These are phyloP conservation scores for Dryomyza anilis DNA, from an alignment of 2,888 invertebrate species.

Conservation along the genomic window DNA sequence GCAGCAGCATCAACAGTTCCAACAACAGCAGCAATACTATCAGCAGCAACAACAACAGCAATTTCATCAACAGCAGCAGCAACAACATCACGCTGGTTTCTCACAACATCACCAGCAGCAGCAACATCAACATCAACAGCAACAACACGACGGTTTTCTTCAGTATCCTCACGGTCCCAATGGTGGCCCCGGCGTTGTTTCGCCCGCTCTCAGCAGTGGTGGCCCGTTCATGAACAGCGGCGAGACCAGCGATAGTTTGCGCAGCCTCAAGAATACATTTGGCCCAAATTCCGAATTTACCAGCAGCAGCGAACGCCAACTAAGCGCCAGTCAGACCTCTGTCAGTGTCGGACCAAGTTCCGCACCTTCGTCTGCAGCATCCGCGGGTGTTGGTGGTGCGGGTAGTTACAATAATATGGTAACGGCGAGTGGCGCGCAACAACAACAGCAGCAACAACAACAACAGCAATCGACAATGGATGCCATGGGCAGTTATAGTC, in stretches of 20 bases:
- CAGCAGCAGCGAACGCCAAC: constrained; percentile 30
- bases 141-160: constrained; percentile 37
- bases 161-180: constrained; percentile 30
- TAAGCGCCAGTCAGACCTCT: constrained; percentile 32
- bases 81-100: constrained; percentile 42
- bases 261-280: constrained; percentile 58
- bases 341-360: constrained; percentile 7
- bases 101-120: constrained; percentile 49
- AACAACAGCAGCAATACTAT: constrained; percentile 46
- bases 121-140: constrained; percentile 43
- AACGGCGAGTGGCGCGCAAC: constrained; percentile 56
- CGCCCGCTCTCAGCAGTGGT: constrained; percentile 5
- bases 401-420: constrained; percentile 54
- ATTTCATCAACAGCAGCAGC: constrained; percentile 39
- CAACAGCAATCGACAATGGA: constrained; percentile 48
- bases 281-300: constrained; percentile 61
- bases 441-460: too few species aligned
- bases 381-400: constrained; percentile 31
- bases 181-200: neutral
- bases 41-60: constrained; percentile 48
- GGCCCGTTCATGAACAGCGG: constrained; percentile 25
- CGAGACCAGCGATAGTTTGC: constrained; percentile 53
- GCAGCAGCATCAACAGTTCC: constrained; percentile 41
- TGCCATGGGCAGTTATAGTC: constrained; percentile 60
- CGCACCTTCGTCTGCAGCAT: constrained; percentile 27